These are phyloP conservation scores for Apaloderma vittatum DNA, from an alignment of 2,113 vertebrate genomes.

Conservation along the genomic window DNA sequence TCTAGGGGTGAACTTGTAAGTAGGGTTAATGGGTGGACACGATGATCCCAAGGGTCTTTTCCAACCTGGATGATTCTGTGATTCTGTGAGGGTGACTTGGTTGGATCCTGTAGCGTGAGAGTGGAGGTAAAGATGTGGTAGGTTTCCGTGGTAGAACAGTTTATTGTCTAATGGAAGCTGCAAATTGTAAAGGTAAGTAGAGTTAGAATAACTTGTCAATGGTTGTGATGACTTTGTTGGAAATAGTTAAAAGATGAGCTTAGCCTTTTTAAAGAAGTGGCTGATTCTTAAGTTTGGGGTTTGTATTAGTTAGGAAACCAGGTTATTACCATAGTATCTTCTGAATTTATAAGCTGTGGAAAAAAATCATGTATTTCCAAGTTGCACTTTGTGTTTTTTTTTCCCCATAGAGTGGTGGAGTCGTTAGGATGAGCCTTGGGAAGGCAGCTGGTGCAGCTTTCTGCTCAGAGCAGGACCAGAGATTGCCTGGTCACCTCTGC, in stretches of 20 bases:
- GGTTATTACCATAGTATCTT: background rate
- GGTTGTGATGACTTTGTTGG: background rate
- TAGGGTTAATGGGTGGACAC: too few relatives aligned
- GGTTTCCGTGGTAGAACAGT: background rate
- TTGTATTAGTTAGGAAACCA: background rate
- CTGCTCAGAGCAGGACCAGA: background rate
- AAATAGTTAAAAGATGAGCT: background rate
- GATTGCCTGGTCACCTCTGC: background rate
- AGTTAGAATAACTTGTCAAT: background rate
- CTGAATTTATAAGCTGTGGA: background rate
- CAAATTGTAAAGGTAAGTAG: background rate
- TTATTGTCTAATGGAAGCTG: background rate
- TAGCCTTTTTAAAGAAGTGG: background rate
- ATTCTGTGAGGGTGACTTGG: background rate
- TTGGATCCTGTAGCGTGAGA: background rate
- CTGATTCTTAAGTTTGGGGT: background rate
- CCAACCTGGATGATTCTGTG: too few relatives aligned
- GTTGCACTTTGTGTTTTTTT: background rate
- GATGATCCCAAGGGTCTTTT: too few relatives aligned
- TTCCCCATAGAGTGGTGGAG: background rate
- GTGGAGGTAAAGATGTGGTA: background rate
- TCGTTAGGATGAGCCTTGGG: background rate
- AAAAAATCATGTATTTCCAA: background rate
- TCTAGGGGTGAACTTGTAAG: too few relatives aligned
- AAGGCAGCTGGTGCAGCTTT: background rate